Conservation (phyloP, 2,888 invertebrate species). For the Nephrotoma appendiculata region DNA sequence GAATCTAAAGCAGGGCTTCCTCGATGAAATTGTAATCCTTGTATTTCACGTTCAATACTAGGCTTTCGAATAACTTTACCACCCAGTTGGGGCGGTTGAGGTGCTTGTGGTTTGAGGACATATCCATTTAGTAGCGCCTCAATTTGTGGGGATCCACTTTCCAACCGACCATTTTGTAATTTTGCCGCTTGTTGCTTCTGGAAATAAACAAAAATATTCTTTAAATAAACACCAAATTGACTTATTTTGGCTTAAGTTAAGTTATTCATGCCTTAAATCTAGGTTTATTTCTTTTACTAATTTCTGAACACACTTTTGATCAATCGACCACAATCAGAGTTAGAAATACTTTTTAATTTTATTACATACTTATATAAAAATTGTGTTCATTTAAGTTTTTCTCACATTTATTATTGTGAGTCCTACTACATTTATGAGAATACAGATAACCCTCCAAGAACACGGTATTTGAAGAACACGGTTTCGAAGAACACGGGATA, state of each 20-base stretch:
- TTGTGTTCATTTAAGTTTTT: too few relatives aligned
- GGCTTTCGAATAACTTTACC: constrained; percentile 74
- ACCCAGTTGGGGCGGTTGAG: constrained; percentile 39
- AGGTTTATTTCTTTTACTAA: not conserved
- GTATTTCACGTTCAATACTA: constrained; percentile 70
- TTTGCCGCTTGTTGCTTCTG: not conserved
- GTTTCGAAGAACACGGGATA: too few relatives aligned
- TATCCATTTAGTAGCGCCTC: constrained; percentile 26
- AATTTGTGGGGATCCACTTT: not conserved
- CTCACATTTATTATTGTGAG: too few relatives aligned
- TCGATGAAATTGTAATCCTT: constrained; percentile 39
- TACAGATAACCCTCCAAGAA: too few relatives aligned
- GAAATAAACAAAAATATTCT: not conserved
- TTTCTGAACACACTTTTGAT: not conserved
- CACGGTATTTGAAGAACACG: too few relatives aligned
- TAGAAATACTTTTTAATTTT: too few relatives aligned
- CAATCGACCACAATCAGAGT: too few relatives aligned
- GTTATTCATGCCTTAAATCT: not conserved
- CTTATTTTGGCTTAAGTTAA: too few relatives aligned
- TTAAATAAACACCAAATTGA: not conserved
- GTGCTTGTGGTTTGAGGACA: constrained; percentile 24
- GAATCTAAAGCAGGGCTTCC: constrained; percentile 80
- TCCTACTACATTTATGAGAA: too few relatives aligned
- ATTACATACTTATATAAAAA: too few relatives aligned
- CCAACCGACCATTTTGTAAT: not conserved